A percentile compares a stretch with the other conserved stretches of the same genome.
Conservation (phyloP, 2,888 invertebrate genomes). For the Eucriotettix oculatus region DNA sequence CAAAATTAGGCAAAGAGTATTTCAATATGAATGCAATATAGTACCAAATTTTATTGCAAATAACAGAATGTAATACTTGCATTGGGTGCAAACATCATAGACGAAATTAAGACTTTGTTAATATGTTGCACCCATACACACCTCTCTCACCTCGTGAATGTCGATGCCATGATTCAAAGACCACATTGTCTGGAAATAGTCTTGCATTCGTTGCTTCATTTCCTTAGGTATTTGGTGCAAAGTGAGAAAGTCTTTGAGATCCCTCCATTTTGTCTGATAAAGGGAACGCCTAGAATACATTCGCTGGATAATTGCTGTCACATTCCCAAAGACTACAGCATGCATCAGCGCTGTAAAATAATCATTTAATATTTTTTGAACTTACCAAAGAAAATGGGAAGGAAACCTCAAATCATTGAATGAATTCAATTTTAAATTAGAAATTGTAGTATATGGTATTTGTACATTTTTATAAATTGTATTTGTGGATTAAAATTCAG, state of each 20-base stretch:
- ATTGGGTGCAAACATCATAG: not conserved
- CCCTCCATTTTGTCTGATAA: slow-evolving; percentile 88
- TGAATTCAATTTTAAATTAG: no score
- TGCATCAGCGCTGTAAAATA: slow-evolving; percentile 76
- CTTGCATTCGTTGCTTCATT: slow-evolving; percentile 87
- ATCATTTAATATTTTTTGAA: no score
- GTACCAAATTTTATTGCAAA: no score
- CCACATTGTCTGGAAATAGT: slow-evolving; percentile 97
- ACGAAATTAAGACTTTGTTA: not conserved
- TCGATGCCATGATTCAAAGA: slow-evolving; percentile 94
- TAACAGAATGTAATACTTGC: no score
- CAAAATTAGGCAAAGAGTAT: no score
- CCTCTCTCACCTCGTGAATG: slow-evolving; percentile 67
- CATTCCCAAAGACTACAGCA: slow-evolving; percentile 93
- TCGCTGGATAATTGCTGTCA: slow-evolving; percentile 91
- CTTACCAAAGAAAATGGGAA: no score
- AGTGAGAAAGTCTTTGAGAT: slow-evolving; percentile 86
- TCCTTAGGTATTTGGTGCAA: slow-evolving; percentile 92
- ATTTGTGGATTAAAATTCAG: no score
- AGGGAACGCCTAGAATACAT: slow-evolving; percentile 89
- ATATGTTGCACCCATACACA: slow-evolving; percentile 1
- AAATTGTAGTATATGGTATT: no score
- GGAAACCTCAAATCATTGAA: no score
- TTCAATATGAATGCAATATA: no score
- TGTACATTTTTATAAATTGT: no score